phyloP scores from a whole-genome alignment of 2,888 invertebrate species.

The Campoletis raptor region DNA sequence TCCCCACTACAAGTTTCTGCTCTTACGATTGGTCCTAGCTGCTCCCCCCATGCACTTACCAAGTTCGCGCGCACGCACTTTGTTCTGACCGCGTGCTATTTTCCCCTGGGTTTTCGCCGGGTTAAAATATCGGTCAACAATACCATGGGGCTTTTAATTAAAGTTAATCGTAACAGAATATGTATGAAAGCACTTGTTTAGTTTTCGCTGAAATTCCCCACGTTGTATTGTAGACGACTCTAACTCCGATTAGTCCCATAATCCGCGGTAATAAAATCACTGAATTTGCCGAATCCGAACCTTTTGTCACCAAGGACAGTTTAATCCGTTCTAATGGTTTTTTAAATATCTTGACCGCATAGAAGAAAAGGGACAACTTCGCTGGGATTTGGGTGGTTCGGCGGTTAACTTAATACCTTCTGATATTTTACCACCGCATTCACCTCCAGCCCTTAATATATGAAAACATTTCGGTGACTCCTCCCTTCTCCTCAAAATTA shows the following conservation, averaged over 20 bases:
- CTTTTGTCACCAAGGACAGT: background rate
- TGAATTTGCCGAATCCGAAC: background rate
- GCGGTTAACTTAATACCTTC: constrained; percentile 7
- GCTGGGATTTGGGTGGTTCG: background rate
- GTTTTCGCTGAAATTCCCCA: background rate
- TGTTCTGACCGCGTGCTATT: background rate
- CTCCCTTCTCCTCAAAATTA: background rate
- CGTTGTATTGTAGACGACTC: background rate
- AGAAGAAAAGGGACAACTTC: background rate
- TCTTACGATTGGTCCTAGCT: background rate
- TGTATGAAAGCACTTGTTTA: background rate
- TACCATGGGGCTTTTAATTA: background rate
- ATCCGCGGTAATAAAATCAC: background rate
- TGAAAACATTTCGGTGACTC: background rate
- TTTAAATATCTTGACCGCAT: background rate
- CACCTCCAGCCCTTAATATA: background rate
- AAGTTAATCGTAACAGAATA: too few relatives aligned
- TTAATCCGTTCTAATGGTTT: background rate
- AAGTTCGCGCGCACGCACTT: constrained; percentile 9
- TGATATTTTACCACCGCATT: background rate
- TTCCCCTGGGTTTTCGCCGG: background rate
- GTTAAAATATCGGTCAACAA: background rate
- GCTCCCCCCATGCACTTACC: background rate
- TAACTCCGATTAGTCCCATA: background rate
- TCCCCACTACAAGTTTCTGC: background rate